Base-by-base conservation (phyloP, 2,888 invertebrate genomes). In the Labia minor region DNA sequence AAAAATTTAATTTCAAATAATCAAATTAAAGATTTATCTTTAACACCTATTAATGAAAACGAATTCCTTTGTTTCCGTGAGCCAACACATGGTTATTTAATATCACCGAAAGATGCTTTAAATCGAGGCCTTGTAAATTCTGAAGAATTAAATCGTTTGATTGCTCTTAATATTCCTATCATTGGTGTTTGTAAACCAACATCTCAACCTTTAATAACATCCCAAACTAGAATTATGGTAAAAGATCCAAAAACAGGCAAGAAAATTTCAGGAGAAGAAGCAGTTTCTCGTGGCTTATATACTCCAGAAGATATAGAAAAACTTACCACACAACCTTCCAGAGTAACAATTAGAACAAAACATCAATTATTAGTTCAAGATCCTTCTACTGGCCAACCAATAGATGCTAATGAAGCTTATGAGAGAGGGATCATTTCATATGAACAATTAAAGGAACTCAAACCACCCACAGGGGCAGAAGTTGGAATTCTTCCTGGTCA, bases 401-500 rank as follows among this genome's bases (percentile, higher is more conserved):
- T 86, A 61, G 82, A 84, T 33, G 78, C 86, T 49, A 82, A 85
- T 71, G 89, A 92, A 77, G 88, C 89, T 11, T 77, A 90, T 68
- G 82, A 87, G 69, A 82, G 81, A 70, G 86, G 86, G 67, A 79
- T 90, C 20, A 84, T 90, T 67, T 85, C 90, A 70, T 83, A 92
- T 10, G 81, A 89, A 71, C 84, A 89, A 0, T 79, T 89, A 2
- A 16, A 10, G 16, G 14, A 49, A 14, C 49, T 49, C 16, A 49
- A 49, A 14, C 49, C 49, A 4, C 49, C 82, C 68, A 82, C 85
- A 26, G 85, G 87, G 64, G 83, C 86, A 77, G 83, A 89, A 66
- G 78, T 90, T 8, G 87, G 89, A 0, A 80, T 92, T 1, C 82
- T 84, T 73, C 85, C 92, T 75, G 92, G 92, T 2, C 78, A 92